Conservation (phyloP, 2,888 invertebrate species). For the Chloroclystis v-ata region DNA sequence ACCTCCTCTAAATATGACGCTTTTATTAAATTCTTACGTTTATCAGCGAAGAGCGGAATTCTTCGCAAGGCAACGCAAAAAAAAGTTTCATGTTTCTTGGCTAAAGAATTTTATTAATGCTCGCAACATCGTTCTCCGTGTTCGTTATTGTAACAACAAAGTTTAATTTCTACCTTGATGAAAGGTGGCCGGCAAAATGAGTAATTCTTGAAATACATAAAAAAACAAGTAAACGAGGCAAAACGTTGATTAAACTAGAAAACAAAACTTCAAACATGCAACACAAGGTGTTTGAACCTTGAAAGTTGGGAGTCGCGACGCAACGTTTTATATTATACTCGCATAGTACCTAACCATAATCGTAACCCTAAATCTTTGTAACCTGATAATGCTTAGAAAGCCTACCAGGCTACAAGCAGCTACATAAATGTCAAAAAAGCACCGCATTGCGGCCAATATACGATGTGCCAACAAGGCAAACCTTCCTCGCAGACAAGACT, state of each 20-base stretch:
- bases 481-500: constrained; percentile 4
- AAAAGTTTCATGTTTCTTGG: constrained; percentile 62
- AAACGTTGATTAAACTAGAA: background rate
- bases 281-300: too few relatives aligned
- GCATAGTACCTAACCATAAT: too few relatives aligned
- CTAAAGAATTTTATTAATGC: constrained; percentile 69
- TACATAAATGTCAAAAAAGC: constrained; percentile 66
- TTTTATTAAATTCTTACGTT: constrained; percentile 74
- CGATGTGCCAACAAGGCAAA: constrained; percentile 32
- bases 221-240: background rate
- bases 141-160: constrained; percentile 52
- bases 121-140: constrained; percentile 49
- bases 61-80: constrained; percentile 51
- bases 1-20: constrained; percentile 55
- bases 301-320: too few relatives aligned
- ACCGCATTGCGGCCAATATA: constrained; percentile 58
- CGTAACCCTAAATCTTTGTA: constrained; percentile 16
- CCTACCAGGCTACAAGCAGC: constrained; percentile 49
- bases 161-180: constrained; percentile 31
- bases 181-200: constrained; percentile 20
- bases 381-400: constrained; percentile 72
- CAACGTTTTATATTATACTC: too few relatives aligned
- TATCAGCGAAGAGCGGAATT: constrained; percentile 62
- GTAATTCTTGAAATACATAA: background rate
- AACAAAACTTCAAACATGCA: too few relatives aligned